These are phyloP conservation scores for Ptiloglossa arizonensis DNA, from an alignment of 1,140 invertebrate genomes.

Conservation along the genomic window DNA sequence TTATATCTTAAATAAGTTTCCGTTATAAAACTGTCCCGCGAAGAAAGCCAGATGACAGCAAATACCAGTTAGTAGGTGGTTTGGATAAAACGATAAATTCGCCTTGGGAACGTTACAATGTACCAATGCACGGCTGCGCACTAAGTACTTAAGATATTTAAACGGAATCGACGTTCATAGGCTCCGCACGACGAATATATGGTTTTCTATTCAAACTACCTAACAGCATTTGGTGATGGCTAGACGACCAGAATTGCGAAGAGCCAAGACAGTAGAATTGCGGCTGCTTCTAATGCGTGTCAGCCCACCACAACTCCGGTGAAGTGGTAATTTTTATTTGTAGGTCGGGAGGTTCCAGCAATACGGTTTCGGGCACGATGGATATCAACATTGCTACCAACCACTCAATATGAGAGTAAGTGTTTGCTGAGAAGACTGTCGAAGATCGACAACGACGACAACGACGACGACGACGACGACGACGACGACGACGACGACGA, in stretches of 20 bases:
- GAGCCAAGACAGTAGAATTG: conserved; percentile 70
- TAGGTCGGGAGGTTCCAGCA: conserved; percentile 70
- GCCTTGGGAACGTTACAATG: conserved; percentile 48
- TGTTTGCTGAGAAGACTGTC: conserved; percentile 77
- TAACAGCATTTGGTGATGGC: conserved; percentile 81
- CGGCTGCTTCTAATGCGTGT: conserved; percentile 67
- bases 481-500: conserved; percentile 74
- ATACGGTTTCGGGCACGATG: conserved; percentile 72
- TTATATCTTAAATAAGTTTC: conserved; percentile 82
- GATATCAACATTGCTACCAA: conserved; percentile 80
- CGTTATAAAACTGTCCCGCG: conserved; percentile 79
- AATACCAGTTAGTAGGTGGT: conserved; percentile 77
- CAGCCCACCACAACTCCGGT: conserved; percentile 78
- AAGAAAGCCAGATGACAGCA: conserved; percentile 78
- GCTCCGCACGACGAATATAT: conserved; percentile 66
- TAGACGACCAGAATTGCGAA: conserved; percentile 78
- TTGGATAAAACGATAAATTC: conserved; percentile 74
- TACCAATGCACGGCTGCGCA: background rate
- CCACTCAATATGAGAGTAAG: conserved; percentile 82
- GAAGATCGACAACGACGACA: conserved; percentile 73
- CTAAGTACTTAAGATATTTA: conserved; percentile 44
- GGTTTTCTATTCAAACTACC: conserved; percentile 76
- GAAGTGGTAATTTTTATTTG: conserved; percentile 73
- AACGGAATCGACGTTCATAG: conserved; percentile 19
- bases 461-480: conserved; percentile 72